Percentiles rank a stretch among this genome's conserved stretches.
These are phyloP conservation scores for Cyclina sinensis DNA, from an alignment of 1,140 invertebrate species.

Conservation along the genomic window DNA sequence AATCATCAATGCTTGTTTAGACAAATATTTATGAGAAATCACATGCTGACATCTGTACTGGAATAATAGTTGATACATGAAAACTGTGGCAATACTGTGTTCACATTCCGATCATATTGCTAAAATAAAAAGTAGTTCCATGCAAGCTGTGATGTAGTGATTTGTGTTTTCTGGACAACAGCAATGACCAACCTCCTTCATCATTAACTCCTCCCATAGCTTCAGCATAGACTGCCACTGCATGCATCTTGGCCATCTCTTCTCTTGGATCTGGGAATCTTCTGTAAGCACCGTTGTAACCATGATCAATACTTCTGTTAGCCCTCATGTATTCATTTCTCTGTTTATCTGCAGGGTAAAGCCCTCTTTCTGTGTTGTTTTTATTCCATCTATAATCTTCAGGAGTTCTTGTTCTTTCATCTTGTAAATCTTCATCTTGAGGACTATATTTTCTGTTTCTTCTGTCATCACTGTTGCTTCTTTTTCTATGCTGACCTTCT, in stretches of 20 bases:
- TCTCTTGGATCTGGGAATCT: slow-evolving; percentile 35
- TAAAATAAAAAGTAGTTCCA: slow-evolving; percentile 51
- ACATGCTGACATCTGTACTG: no score
- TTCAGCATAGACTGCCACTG: slow-evolving; percentile 62
- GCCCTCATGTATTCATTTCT: slow-evolving; percentile 8
- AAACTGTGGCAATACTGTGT: background rate
- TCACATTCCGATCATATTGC: background rate
- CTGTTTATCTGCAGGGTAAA: background rate
- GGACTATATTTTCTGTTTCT: slow-evolving; percentile 8
- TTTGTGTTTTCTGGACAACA: slow-evolving; percentile 48
- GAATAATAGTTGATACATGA: no score
- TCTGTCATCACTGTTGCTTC: slow-evolving; percentile 53
- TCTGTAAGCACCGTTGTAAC: background rate
- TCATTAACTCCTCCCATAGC: slow-evolving; percentile 67
- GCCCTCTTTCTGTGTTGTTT: slow-evolving; percentile 33
- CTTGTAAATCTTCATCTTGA: background rate
- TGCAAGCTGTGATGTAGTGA: slow-evolving; percentile 31
- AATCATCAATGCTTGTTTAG: background rate
- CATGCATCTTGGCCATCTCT: slow-evolving; percentile 58
- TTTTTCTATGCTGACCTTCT: slow-evolving; percentile 12
- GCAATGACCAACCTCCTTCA: slow-evolving; percentile 54
- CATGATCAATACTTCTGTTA: background rate
- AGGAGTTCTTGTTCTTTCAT: slow-evolving; percentile 19
- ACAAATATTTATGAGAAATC: no score
- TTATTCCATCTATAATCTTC: slow-evolving; percentile 49